Evolutionary conservation across 1,140 invertebrate genomes (phyloP).

Genomic region (Halictus rubicundus): DNA sequence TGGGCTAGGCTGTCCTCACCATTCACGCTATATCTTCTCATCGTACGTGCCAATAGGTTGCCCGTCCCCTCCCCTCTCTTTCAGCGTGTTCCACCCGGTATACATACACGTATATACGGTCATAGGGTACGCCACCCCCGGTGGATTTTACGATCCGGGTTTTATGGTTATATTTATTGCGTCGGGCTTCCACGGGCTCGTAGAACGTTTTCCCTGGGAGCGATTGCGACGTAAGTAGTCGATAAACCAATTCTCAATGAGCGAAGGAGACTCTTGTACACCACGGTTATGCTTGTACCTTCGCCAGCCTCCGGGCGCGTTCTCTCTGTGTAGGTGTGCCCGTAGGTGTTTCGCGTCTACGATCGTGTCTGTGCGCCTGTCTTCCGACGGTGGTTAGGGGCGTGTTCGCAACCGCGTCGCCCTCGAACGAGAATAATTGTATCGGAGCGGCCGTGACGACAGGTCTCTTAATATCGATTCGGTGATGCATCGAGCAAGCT

Average conservation of each 20-base stretch:
- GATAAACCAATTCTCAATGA: slow-evolving; percentile 73
- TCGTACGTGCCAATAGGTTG: slow-evolving; percentile 68
- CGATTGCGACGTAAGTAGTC: slow-evolving; percentile 72
- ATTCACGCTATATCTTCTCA: slow-evolving; percentile 62
- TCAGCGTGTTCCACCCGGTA: too few relatives aligned
- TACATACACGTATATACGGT: slow-evolving; percentile 20
- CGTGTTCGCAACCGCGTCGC: background rate
- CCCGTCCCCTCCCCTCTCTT: too few relatives aligned
- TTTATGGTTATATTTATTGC: slow-evolving; percentile 74
- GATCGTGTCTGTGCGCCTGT: too few relatives aligned
- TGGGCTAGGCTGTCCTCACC: slow-evolving; percentile 47
- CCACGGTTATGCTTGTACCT: slow-evolving; percentile 53
- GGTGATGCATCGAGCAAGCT: background rate
- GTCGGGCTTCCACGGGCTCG: slow-evolving; percentile 40
- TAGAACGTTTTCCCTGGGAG: slow-evolving; percentile 62
- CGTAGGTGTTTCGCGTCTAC: too few relatives aligned
- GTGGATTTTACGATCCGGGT: slow-evolving; percentile 63
- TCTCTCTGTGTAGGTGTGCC: too few relatives aligned
- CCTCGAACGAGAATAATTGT: slow-evolving; percentile 11
- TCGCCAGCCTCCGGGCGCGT: background rate
- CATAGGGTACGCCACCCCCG: slow-evolving; percentile 36
- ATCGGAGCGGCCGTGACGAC: slow-evolving; percentile 2
- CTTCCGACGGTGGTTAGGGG: background rate
- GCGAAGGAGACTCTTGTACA: slow-evolving; percentile 60
- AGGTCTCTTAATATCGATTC: slow-evolving; percentile 52